These are phyloP conservation scores for Macrotus californicus DNA, from an alignment of 2,113 vertebrate species.

Conservation along the genomic window DNA sequence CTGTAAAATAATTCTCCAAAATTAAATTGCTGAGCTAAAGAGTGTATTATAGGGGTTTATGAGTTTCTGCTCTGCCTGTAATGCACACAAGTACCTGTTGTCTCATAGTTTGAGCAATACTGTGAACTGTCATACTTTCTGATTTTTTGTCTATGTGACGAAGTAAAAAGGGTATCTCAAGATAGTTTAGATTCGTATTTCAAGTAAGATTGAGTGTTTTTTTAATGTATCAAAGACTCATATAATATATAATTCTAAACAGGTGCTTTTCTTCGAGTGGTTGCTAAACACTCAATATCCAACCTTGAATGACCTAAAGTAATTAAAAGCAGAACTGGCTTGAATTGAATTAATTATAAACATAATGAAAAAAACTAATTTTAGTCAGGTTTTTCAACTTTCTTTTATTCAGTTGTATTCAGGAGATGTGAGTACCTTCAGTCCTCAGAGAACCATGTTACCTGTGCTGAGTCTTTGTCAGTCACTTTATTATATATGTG, in stretches of 20 bases:
- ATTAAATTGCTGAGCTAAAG: background rate
- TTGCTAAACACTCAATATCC: background rate
- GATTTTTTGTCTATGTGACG: background rate
- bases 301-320: background rate
- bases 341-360: conserved; percentile 7
- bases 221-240: background rate
- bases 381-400: background rate
- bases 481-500: background rate
- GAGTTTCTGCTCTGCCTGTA: background rate
- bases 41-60: background rate
- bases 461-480: background rate
- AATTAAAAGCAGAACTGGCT: background rate
- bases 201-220: background rate
- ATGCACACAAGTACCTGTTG: background rate
- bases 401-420: background rate
- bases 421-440: background rate
- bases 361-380: background rate
- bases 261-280: background rate
- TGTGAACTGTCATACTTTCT: background rate
- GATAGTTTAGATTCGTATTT: conserved; percentile 15
- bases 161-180: background rate
- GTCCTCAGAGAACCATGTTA: background rate
- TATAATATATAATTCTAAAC: background rate
- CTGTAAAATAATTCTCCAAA: background rate
- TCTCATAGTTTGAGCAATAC: background rate